A percentile compares a stretch with the other conserved stretches of the same genome.
Evolutionary conservation across 2,888 invertebrate species (phyloP).

Genomic region (Chirona hameri): DNA sequence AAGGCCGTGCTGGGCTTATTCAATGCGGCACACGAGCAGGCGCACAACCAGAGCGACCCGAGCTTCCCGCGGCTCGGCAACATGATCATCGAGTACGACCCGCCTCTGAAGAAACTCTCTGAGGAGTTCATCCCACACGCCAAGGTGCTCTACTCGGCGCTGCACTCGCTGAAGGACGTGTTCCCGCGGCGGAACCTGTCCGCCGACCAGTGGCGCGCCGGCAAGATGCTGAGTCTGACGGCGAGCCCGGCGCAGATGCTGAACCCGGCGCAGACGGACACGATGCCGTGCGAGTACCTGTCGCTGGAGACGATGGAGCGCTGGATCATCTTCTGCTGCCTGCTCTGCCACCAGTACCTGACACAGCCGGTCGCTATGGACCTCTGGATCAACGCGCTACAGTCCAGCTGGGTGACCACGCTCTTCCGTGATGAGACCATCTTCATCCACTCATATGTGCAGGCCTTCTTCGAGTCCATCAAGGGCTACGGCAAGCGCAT

Average conservation of each 20-base stretch:
- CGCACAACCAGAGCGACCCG: slow-evolving; percentile 78
- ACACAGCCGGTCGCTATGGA: slow-evolving; percentile 68
- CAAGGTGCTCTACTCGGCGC: slow-evolving; percentile 75
- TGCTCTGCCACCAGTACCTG: slow-evolving; percentile 83
- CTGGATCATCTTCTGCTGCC: slow-evolving; percentile 94
- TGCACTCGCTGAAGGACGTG: slow-evolving; percentile 81
- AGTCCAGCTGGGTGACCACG: slow-evolving; percentile 90
- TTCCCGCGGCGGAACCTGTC: slow-evolving; percentile 85
- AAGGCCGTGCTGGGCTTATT: slow-evolving; percentile 95
- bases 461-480: slow-evolving; percentile 86
- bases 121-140: slow-evolving; percentile 97
- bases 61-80: slow-evolving; percentile 95
- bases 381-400: slow-evolving; percentile 81
- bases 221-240: slow-evolving; percentile 87
- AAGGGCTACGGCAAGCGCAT: slow-evolving; percentile 91
- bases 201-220: slow-evolving; percentile 89
- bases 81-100: slow-evolving; percentile 96
- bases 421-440: slow-evolving; percentile 96
- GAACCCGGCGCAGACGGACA: slow-evolving; percentile 90
- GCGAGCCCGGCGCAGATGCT: slow-evolving; percentile 91
- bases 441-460: slow-evolving; percentile 89
- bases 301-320: slow-evolving; percentile 92
- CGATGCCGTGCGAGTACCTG: slow-evolving; percentile 95
- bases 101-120: slow-evolving; percentile 87
- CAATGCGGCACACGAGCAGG: slow-evolving; percentile 96